Evolutionary conservation across 2,113 vertebrate genomes (phyloP), one percentile per base, ranked within the genome.

Genomic region (Neofelis nebulosa): DNA sequence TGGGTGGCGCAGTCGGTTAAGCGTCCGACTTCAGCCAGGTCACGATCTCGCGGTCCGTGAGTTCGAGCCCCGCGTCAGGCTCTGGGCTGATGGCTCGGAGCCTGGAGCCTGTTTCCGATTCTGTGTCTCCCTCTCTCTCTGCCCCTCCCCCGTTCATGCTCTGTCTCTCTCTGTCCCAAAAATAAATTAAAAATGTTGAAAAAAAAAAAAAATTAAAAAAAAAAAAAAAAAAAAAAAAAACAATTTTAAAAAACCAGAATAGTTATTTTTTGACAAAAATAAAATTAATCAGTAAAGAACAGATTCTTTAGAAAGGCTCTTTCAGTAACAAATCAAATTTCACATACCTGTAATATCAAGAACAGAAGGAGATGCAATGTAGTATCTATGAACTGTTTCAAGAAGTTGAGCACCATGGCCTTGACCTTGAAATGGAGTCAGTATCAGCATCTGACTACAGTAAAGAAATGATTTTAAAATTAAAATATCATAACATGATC

Each of bases 381-480:
- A 99, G 97, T 99, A 99, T 98, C 99, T 99, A 97, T 99, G 99
- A 96, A 99, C 99, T 18, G 99, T 99, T 99, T 99, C 99, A 98
- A 99, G 99, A 98, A 99, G 99, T 98, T 99, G 99, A 98, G 99
- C 99, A 96, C 99, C 99, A 74, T 99, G 99, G 96, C 99, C 99
- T 99, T 99, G 99, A 98, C 99, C 99, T 99, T 99, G 99, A 99
- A 99, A 99, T 14, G 99, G 99, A 98, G 99, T 99, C 98, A 99
- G 98, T 98, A 99, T 98, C 99, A 99, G 98, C 99, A 99, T 99
- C 99, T 99, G 99, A 99, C 99, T 99, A 99, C 12, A 98, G 91
- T 95, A 98, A 98, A 98, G 94, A 98, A 97, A 94, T 98, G 95
- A 97, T 90, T 93, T 98, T 95, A 94, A 96, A 93, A 97, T 98